Base-by-base conservation (phyloP, 2,888 invertebrate species). In the Plemyria rubiginata region DNA sequence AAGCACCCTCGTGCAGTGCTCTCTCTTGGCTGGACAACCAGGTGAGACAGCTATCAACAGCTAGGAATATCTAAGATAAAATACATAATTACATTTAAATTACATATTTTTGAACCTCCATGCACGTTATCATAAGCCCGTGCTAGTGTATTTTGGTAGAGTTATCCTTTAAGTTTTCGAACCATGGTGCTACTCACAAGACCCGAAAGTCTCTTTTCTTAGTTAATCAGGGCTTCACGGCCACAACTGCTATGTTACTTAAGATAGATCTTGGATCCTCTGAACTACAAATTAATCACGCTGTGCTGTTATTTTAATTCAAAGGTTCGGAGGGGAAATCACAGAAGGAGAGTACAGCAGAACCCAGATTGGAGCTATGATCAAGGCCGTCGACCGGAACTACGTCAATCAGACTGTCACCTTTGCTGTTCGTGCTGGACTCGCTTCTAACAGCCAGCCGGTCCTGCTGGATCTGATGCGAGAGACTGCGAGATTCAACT, bases 11-110 rank as follows among this genome's bases (percentile, higher is more conserved):
- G 94, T 15, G 94, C 95, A 0, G 95, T 95, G 0, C 88, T 98
- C 1, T 98, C 98, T 8, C 89, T 97, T 6, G 98, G 86, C 0
- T 98, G 98, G 98, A 97, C 97, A 16, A 97, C 97, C 16, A 55
- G 64, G 63, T 63, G 11, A 45, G 11, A 2, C 11, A 38, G 2
- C 6, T 6, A 22, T 22, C 22, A 1, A 22, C 22, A 22, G n/a
- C 22, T 22, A 22, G 22, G 1, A 22, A 3, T 3, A 5, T 4
- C 32, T 32, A 32, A 0, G 6, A 5, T 32, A 32, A 6, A 32
- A 5, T 5, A 32, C 32, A 8, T 32, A n/a, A n/a, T n/a, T n/a
- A n/a, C n/a, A n/a, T n/a, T n/a, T n/a, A n/a, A n/a, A n/a, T n/a
- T n/a, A n/a, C n/a, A 32, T 32, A 6, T 32, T 32, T 5, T 6